Conservation (phyloP, 1,140 invertebrate species). For the Drosophila kikkawai region DNA sequence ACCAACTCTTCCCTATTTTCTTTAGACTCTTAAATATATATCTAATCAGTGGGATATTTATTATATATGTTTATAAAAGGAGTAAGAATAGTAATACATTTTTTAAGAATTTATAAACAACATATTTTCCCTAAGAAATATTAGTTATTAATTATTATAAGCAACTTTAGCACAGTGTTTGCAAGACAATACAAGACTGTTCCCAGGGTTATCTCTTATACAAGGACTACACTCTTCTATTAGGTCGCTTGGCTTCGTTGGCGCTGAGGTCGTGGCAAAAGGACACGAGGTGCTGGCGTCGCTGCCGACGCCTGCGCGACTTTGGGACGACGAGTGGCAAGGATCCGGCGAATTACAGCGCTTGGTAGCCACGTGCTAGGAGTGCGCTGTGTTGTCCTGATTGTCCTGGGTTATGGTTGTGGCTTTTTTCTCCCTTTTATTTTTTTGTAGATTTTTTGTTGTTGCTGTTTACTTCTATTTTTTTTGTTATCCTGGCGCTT, state of each 20-base stretch:
- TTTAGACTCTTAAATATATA: not conserved
- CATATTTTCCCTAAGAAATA: not conserved
- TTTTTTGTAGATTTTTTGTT: conserved; percentile 3
- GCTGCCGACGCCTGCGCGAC: conserved; percentile 67
- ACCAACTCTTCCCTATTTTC: not conserved
- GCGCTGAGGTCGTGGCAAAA: conserved; percentile 1
- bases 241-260: not conserved
- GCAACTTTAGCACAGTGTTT: not conserved
- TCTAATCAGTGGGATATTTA: not conserved
- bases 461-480: not conserved
- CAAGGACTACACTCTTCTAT: not conserved
- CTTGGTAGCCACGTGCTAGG: conserved; percentile 60
- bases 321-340: conserved; percentile 37
- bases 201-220: not conserved
- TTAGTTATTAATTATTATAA: not conserved
- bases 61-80: not conserved
- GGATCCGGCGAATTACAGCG: conserved; percentile 75
- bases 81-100: not conserved
- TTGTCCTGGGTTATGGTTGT: conserved; percentile 31
- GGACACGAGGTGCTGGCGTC: conserved; percentile 49
- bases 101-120: not conserved
- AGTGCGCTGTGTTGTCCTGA: conserved; percentile 24
- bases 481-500: conserved; percentile 17
- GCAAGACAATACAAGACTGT: not conserved
- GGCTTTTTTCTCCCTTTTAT: not conserved